Conservation (phyloP, 2,888 invertebrate species). For the Philopedon plagiatum region DNA sequence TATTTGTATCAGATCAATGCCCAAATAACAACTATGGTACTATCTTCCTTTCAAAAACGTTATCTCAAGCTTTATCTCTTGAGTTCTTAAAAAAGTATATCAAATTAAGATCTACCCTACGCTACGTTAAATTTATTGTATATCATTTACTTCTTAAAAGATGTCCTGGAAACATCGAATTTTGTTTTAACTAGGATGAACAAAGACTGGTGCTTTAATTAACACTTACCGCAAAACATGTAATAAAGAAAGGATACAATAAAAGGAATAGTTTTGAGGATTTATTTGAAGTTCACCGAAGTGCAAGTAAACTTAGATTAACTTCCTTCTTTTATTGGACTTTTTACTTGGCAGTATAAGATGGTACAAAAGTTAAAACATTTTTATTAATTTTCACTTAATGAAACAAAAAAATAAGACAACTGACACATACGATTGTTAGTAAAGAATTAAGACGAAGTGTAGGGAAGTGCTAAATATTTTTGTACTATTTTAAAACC, state of each 20-base stretch:
- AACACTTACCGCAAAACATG: constrained; percentile 20
- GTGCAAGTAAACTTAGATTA: constrained; percentile 42
- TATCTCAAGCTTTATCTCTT: no score
- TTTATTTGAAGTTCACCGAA: constrained; percentile 44
- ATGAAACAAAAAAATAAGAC: constrained; percentile 17
- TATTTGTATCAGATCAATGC: no score
- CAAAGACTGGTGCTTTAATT: constrained; percentile 13
- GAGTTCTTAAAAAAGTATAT: no score
- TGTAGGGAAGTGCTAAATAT: background rate
- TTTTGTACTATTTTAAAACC: no score
- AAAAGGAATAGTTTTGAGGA: constrained; percentile 35
- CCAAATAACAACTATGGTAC: no score
- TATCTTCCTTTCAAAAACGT: no score
- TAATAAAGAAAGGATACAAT: constrained; percentile 36
- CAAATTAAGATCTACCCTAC: no score
- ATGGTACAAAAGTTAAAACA: constrained; percentile 34
- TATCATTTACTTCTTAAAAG: no score
- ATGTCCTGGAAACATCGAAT: no score
- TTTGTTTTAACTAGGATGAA: background rate
- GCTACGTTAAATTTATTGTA: no score
- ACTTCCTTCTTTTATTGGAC: constrained; percentile 42
- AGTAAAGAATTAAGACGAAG: background rate
- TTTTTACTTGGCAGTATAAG: constrained; percentile 35
- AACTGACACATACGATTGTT: background rate
- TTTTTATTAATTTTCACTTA: constrained; percentile 43